A percentile compares a stretch with the other conserved stretches of the same genome.
Evolutionary conservation across 1,140 invertebrate genomes (phyloP).

Genomic region (Palaemon carinicauda): DNA sequence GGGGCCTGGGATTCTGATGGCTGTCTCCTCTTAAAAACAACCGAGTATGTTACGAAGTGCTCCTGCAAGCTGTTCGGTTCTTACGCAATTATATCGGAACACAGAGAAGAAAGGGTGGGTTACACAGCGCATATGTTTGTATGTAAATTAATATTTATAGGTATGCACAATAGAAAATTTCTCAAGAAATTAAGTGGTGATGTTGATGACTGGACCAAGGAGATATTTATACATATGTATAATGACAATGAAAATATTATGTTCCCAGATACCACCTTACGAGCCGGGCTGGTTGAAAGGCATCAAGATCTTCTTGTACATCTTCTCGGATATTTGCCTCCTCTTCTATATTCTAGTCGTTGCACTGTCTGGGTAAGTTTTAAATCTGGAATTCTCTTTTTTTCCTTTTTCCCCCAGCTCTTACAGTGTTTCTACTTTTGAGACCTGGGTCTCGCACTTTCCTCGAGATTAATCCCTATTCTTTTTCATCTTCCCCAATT

Average conservation of each 20-base stretch:
- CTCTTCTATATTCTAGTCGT: slow-evolving; percentile 59
- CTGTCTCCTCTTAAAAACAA: neutral
- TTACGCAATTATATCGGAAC: neutral
- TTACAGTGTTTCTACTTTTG: neutral
- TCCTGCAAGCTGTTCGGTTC: neutral
- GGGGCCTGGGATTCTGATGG: neutral
- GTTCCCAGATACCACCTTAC: slow-evolving; percentile 32
- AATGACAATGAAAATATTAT: neutral
- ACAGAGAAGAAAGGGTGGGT: neutral
- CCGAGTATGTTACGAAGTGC: neutral
- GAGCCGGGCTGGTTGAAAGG: slow-evolving; percentile 56
- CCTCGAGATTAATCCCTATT: neutral
- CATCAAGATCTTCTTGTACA: slow-evolving; percentile 53
- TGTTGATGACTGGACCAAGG: too few relatives aligned
- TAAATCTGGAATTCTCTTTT: neutral
- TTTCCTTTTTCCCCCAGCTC: neutral
- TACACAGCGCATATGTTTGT: neutral
- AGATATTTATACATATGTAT: neutral
- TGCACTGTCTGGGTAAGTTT: slow-evolving; percentile 33
- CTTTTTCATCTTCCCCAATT: neutral
- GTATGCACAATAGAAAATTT: too few relatives aligned
- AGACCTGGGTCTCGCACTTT: too few relatives aligned
- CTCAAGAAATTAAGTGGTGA: too few relatives aligned
- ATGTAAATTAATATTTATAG: neutral
- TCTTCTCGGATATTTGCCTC: slow-evolving; percentile 52